phyloP scores from a whole-genome alignment of 2,888 invertebrate genomes.

The Temnothorax rugatulus region DNA sequence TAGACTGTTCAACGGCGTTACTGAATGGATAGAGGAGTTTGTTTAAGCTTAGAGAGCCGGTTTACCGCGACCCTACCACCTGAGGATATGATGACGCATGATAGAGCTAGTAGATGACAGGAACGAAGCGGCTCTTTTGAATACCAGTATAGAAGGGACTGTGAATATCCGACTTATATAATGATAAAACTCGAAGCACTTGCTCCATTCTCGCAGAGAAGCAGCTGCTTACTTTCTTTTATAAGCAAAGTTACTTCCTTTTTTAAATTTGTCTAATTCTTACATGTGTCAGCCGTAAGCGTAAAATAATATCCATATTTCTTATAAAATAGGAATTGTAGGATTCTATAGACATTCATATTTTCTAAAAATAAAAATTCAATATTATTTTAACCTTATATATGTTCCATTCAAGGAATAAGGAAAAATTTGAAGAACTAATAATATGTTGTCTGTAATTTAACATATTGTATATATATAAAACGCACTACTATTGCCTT shows the following conservation, averaged over 20 bases:
- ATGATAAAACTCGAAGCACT: neutral
- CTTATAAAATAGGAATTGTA: neutral
- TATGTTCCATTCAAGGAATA: neutral
- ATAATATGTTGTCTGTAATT: neutral
- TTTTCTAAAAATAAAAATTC: neutral
- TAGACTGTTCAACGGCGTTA: slow-evolving; percentile 32
- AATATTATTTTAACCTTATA: neutral
- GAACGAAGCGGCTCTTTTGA: slow-evolving; percentile 6
- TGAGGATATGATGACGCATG: slow-evolving; percentile 38
- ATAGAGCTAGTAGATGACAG: slow-evolving; percentile 14
- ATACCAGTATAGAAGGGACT: neutral
- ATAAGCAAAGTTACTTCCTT: neutral
- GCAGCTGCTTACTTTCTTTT: neutral
- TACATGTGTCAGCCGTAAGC: neutral
- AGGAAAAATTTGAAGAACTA: neutral
- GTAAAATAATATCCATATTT: neutral
- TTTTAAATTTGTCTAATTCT: neutral
- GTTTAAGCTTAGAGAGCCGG: slow-evolving; percentile 40
- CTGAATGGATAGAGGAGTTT: slow-evolving; percentile 45
- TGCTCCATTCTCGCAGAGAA: neutral
- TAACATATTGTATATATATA: neutral
- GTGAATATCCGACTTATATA: neutral
- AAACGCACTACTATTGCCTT: neutral
- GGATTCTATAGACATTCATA: neutral
- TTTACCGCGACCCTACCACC: slow-evolving; percentile 32